Conservation (phyloP, 2,113 vertebrate species). For the Ancistrus triradiatus region DNA sequence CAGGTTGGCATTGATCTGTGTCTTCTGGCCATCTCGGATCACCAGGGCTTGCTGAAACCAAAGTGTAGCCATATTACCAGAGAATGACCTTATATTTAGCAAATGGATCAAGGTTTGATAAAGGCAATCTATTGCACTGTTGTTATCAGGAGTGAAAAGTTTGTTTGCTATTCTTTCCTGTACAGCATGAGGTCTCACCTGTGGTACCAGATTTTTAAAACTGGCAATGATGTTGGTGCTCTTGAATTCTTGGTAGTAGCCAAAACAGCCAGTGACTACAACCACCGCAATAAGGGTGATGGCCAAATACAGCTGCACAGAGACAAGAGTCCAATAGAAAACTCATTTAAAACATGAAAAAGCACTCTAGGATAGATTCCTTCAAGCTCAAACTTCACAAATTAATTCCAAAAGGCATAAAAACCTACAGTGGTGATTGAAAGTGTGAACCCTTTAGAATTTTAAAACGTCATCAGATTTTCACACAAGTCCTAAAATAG, state of each 20-base stretch:
- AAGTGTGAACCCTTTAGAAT: too few relatives aligned
- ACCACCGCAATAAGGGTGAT: conserved; percentile 85
- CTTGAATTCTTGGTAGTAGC: conserved; percentile 90
- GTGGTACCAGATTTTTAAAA: conserved; percentile 94
- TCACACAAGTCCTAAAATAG: too few relatives aligned
- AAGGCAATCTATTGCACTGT: too few relatives aligned
- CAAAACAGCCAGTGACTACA: conserved; percentile 85
- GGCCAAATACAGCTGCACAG: conserved; percentile 77
- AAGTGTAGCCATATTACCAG: neutral
- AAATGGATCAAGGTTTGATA: too few relatives aligned
- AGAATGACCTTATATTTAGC: too few relatives aligned
- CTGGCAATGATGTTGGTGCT: conserved; percentile 90
- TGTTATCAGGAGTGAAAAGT: too few relatives aligned
- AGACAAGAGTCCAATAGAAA: conserved; percentile 12
- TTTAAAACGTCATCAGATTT: too few relatives aligned
- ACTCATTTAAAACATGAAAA: too few relatives aligned
- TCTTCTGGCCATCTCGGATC: conserved; percentile 88
- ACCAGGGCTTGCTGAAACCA: conserved; percentile 81
- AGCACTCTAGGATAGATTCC: too few relatives aligned
- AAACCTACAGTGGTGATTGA: too few relatives aligned
- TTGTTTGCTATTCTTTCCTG: neutral
- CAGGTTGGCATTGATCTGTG: conserved; percentile 84
- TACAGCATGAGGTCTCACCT: conserved; percentile 61
- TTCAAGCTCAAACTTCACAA: too few relatives aligned
- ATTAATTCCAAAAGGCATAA: too few relatives aligned